Evolutionary conservation across 2,797 vertebrate species (phyloP).

Genomic region (Balearica regulorum): DNA sequence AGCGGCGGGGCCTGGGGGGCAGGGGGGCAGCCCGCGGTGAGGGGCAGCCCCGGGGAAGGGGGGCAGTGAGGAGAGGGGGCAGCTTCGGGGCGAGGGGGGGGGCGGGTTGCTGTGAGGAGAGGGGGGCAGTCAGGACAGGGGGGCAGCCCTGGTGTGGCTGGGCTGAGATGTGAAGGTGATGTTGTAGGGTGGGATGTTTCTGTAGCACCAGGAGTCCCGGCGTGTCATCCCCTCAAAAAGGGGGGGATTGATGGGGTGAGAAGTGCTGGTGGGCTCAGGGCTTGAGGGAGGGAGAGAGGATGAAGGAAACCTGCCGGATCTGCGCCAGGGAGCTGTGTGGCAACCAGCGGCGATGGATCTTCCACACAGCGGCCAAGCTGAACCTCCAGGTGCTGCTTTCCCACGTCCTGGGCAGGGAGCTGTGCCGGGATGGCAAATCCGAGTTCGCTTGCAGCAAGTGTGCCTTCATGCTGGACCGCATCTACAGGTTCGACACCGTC

Average conservation of each 20-base stretch:
- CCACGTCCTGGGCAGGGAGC: conserved; percentile 87
- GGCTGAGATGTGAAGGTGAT: background rate
- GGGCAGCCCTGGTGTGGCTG: background rate
- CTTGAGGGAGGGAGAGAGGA: conserved; percentile 43
- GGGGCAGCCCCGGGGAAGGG: background rate
- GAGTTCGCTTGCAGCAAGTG: conserved; percentile 98
- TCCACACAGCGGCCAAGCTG: conserved; percentile 89
- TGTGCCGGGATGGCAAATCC: conserved; percentile 86
- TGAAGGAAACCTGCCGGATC: conserved; percentile 89
- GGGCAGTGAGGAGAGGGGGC: background rate
- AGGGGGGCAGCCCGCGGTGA: background rate
- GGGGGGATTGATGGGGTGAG: background rate
- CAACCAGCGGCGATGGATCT: conserved; percentile 97
- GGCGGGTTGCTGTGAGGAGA: background rate
- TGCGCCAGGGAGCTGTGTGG: conserved; percentile 93
- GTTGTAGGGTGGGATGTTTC: background rate
- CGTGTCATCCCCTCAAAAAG: background rate
- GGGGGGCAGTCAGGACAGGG: background rate
- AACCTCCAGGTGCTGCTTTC: conserved; percentile 94
- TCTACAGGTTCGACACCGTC: conserved; percentile 89
- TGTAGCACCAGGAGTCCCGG: background rate
- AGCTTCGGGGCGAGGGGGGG: background rate
- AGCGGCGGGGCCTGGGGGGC: background rate
- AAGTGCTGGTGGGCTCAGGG: background rate
- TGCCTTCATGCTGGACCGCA: conserved; percentile 94